Evolutionary conservation across 2,888 invertebrate genomes (phyloP).

Genomic region (Callimorpha dominula): DNA sequence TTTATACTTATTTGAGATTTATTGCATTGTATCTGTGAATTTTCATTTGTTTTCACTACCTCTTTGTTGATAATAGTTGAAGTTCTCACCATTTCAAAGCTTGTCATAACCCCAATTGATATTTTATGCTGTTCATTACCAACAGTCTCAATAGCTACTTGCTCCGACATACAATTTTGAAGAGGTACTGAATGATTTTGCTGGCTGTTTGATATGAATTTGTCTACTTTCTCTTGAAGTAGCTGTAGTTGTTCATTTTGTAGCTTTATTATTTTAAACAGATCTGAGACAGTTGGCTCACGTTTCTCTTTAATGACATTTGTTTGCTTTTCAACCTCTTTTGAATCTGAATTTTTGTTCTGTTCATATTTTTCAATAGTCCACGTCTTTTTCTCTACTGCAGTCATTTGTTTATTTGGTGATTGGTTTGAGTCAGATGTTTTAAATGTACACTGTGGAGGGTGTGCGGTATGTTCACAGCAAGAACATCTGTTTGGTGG

Average conservation of each 20-base stretch:
- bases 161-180: slow-evolving; percentile 66
- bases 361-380: slow-evolving; percentile 74
- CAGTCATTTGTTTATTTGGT: slow-evolving; percentile 54
- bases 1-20: slow-evolving; percentile 79
- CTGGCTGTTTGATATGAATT: slow-evolving; percentile 73
- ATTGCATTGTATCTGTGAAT: slow-evolving; percentile 79
- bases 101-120: slow-evolving; percentile 91
- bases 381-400: slow-evolving; percentile 75
- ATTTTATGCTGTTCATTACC: slow-evolving; percentile 84
- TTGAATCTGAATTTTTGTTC: slow-evolving; percentile 57
- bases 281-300: slow-evolving; percentile 86
- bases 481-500: slow-evolving; percentile 42
- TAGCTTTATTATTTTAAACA: slow-evolving; percentile 88
- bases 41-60: slow-evolving; percentile 66
- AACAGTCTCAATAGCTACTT: slow-evolving; percentile 68
- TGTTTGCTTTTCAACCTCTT: slow-evolving; percentile 69
- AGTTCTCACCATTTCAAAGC: slow-evolving; percentile 88
- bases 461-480: slow-evolving; percentile 38
- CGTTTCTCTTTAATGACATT: slow-evolving; percentile 72
- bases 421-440: slow-evolving; percentile 40
- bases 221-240: slow-evolving; percentile 89
- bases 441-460: slow-evolving; percentile 29
- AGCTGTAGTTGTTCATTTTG: slow-evolving; percentile 89
- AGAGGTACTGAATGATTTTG: slow-evolving; percentile 52
- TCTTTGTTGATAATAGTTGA: slow-evolving; percentile 82